Evolutionary conservation across 2,888 invertebrate genomes (phyloP).

Genomic region (Drosophila picticornis): DNA sequence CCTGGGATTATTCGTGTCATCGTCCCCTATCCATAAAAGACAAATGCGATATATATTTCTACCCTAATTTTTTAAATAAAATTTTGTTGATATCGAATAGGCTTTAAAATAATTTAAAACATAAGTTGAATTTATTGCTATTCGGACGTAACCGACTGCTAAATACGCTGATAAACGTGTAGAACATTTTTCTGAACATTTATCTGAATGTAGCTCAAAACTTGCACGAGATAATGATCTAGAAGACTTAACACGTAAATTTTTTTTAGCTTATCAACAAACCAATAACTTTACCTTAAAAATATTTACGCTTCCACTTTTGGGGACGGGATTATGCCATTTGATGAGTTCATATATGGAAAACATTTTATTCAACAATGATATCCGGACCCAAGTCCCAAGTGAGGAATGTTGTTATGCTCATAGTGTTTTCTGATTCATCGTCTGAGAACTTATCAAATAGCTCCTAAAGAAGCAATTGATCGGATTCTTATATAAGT

Average conservation of each 20-base stretch:
- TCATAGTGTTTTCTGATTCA: neutral
- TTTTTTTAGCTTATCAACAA: too few species aligned
- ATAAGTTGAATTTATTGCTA: neutral
- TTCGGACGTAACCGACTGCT: neutral
- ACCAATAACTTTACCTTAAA: too few species aligned
- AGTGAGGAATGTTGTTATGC: neutral
- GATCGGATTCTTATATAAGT: neutral
- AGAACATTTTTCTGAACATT: neutral
- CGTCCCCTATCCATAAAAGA: neutral
- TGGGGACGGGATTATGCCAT: too few species aligned
- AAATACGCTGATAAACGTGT: neutral
- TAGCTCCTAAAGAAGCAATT: neutral
- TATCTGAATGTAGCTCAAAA: neutral
- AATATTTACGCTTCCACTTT: too few species aligned
- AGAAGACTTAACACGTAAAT: too few species aligned
- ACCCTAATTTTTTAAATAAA: too few species aligned
- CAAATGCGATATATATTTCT: neutral
- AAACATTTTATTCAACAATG: too few species aligned
- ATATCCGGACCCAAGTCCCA: neutral
- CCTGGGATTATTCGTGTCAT: neutral
- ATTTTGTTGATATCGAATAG: neutral
- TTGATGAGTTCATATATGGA: too few species aligned
- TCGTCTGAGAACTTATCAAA: neutral
- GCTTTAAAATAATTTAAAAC: neutral
- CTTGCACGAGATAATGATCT: neutral